Evolutionary conservation across 2,797 vertebrate genomes (phyloP).

Genomic region (Novumbra hubbsi): DNA sequence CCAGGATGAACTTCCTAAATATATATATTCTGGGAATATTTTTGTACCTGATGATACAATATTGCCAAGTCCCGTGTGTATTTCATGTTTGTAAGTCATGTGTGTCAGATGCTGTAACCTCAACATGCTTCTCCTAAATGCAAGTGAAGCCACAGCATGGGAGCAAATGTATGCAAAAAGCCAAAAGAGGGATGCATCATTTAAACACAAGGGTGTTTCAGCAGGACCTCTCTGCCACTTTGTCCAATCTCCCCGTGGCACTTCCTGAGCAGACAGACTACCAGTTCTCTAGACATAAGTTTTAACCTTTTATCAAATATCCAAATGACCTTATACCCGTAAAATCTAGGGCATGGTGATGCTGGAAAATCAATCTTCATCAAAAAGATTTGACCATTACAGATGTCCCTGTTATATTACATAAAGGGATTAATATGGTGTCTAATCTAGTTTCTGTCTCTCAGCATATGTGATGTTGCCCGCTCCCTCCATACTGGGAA

Average conservation of each 20-base stretch:
- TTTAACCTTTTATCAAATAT: background rate
- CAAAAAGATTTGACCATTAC: no score
- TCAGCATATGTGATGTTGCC: no score
- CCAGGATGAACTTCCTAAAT: no score
- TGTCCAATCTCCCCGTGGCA: constrained; percentile 21
- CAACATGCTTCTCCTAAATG: constrained; percentile 34
- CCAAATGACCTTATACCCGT: background rate
- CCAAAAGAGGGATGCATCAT: background rate
- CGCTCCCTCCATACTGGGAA: no score
- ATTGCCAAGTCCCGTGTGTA: no score
- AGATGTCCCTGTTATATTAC: background rate
- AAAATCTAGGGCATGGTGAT: background rate
- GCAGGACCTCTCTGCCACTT: constrained; percentile 29
- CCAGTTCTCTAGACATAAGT: background rate
- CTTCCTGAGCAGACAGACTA: background rate
- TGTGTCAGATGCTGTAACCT: constrained; percentile 23
- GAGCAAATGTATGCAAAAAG: constrained; percentile 24
- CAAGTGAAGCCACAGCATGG: constrained; percentile 8
- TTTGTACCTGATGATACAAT: background rate
- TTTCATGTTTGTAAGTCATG: no score
- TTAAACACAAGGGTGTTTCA: constrained; percentile 25
- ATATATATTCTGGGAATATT: background rate
- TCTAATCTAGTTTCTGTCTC: no score
- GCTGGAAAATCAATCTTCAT: background rate
- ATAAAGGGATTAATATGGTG: background rate